These are phyloP conservation scores for Panopea generosa DNA, from an alignment of 2,888 invertebrate species.

Conservation along the genomic window DNA sequence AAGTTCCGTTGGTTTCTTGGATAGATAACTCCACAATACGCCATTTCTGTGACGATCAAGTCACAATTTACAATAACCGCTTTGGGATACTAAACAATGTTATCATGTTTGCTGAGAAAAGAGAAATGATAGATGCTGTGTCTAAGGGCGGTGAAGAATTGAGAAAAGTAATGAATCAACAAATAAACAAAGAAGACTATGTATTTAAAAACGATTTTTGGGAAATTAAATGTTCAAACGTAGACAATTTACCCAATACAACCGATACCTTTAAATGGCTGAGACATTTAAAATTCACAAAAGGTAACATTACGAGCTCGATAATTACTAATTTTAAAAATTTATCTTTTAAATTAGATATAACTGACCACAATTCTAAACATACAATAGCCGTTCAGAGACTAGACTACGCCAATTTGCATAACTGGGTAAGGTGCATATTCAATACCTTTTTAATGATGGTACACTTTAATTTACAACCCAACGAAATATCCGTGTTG, in stretches of 20 bases:
- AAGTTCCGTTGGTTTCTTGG: slow-evolving; percentile 23
- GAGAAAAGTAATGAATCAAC: slow-evolving; percentile 49
- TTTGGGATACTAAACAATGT: slow-evolving; percentile 39
- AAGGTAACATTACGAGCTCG: neutral
- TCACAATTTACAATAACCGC: slow-evolving; percentile 29
- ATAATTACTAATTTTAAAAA: neutral
- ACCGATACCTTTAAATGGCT: slow-evolving; percentile 11
- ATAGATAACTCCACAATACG: slow-evolving; percentile 4
- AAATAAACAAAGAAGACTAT: slow-evolving; percentile 49
- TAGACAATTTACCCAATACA: neutral
- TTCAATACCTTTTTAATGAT: slow-evolving; percentile 66
- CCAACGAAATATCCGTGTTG: slow-evolving; percentile 66
- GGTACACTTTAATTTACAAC: slow-evolving; percentile 55
- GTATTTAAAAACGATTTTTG: slow-evolving; percentile 53
- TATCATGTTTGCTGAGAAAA: slow-evolving; percentile 25
- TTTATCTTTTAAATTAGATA: neutral
- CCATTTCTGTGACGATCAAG: slow-evolving; percentile 34
- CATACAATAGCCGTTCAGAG: slow-evolving; percentile 55
- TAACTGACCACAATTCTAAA: neutral
- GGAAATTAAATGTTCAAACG: slow-evolving; percentile 34
- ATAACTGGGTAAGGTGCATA: slow-evolving; percentile 67
- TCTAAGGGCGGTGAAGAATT: slow-evolving; percentile 61
- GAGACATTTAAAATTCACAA: neutral
- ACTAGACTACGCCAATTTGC: slow-evolving; percentile 70
- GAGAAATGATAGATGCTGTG: slow-evolving; percentile 1